Conservation (phyloP, 2,113 vertebrate genomes). For the Proterorhinus semilunaris region DNA sequence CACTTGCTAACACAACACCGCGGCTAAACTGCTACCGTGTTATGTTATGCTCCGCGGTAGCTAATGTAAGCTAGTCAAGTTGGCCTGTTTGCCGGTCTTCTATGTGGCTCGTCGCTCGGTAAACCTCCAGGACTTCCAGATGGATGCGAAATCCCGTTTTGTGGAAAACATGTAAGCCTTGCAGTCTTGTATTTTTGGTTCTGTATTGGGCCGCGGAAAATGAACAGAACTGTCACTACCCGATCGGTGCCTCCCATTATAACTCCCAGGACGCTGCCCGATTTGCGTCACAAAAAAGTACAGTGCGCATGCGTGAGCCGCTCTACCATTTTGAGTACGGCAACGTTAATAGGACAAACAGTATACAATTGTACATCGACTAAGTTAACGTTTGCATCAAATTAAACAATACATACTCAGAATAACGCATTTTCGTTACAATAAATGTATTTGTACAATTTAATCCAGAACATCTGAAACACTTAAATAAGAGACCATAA, state of each 20-base stretch:
- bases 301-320: constrained; percentile 4
- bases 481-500: too few relatives aligned
- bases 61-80: constrained; percentile 40
- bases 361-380: background rate
- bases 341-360: background rate
- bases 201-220: constrained; percentile 37
- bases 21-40: constrained; percentile 19
- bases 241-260: background rate
- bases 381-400: background rate
- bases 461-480: background rate
- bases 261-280: background rate
- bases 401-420: background rate
- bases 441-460: background rate
- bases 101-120: constrained; percentile 1
- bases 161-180: background rate
- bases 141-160: background rate
- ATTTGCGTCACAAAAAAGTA: background rate
- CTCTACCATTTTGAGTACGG: background rate
- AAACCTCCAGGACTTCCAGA: background rate
- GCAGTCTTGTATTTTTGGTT: constrained; percentile 14
- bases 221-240: constrained; percentile 24
- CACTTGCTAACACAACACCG: constrained; percentile 11
- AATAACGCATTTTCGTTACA: background rate
- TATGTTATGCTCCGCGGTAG: background rate
- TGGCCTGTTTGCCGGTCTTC: constrained; percentile 40